Base-by-base conservation (phyloP, 2,797 vertebrate species). In the Pogoniulus pusillus region DNA sequence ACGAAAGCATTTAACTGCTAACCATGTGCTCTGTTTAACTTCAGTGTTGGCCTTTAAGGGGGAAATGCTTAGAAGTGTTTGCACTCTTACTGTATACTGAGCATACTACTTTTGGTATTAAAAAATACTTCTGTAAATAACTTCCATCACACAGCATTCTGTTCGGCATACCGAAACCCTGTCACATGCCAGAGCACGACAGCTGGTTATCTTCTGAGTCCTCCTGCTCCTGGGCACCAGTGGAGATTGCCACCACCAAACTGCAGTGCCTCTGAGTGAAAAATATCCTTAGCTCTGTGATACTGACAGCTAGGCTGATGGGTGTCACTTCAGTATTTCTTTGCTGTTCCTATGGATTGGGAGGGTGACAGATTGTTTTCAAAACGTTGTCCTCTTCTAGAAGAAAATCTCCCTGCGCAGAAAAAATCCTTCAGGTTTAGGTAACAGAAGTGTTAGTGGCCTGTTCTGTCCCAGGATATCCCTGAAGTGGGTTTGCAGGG, bases 1-100 rank as follows among this genome's bases (percentile, higher is more conserved):
- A 97, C 96, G 94, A 96, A 94, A 96, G 66, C 80, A 51, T 94
- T 96, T 96, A 76, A 93, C 82, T 95, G 83, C 89, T 95, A 92
- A 96, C 89, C 90, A 54, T 34, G 60, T 87, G 66, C 85, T 91
- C 71, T 51, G 0, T 93, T 96, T 94, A 78, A 81, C 80, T 95
- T 96, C 94, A 85, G 87, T 85, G 91, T 93, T 20, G 1, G 88
- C 84, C 90, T 97, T 93, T 94, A 76, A 92, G 90, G 90, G 95
- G 94, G 83, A 87, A 88, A 93, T 93, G 64, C 72, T 69, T 91
- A 91, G 93, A 87, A 58, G 86, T 82, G 60, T 94, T 95, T 77
- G 86, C 94, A 96, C 91, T 92, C 85, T 93, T 89, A 74, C 74
- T 95, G 89, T 94, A 66, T 93, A 89, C 93, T 95, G 87, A 94